Conservation (phyloP, 1,140 invertebrate genomes). For the Gryon sp. region DNA sequence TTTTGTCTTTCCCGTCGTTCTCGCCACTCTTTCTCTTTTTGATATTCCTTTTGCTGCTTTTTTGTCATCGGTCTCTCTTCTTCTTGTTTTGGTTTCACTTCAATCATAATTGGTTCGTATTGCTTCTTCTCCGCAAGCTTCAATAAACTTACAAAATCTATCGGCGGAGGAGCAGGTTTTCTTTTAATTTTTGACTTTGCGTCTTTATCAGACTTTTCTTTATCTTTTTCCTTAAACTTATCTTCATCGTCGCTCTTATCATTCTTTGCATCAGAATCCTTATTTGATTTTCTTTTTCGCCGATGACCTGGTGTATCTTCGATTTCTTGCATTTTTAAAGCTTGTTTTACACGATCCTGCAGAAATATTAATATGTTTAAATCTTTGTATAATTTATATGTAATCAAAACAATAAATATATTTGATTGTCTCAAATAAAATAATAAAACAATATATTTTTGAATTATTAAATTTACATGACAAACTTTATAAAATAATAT, state of each 20-base stretch:
- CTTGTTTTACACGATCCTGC: conserved; percentile 85
- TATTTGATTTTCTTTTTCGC: conserved; percentile 81
- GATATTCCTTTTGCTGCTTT: conserved; percentile 87
- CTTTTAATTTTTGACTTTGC: conserved; percentile 82
- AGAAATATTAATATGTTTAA: conserved; percentile 16
- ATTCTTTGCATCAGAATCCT: conserved; percentile 53
- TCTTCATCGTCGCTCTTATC: conserved; percentile 58
- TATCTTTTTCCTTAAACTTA: conserved; percentile 61
- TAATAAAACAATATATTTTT: no score
- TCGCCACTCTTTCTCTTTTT: conserved; percentile 81
- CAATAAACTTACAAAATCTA: conserved; percentile 87
- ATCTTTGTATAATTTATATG: no score
- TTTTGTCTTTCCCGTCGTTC: conserved; percentile 78
- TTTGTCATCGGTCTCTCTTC: conserved; percentile 87
- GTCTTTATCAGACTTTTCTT: conserved; percentile 67
- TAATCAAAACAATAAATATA: no score
- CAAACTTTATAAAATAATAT: conserved; percentile 1
- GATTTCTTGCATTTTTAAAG: conserved; percentile 85
- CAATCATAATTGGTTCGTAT: conserved; percentile 85
- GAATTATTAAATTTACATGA: background rate
- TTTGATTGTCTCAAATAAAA: no score
- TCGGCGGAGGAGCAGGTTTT: conserved; percentile 83
- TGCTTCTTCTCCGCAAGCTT: conserved; percentile 92
- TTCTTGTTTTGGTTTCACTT: conserved; percentile 83
- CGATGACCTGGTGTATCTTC: conserved; percentile 85